Conservation (phyloP, 1,140 invertebrate genomes). For the Halesus radiatus region DNA sequence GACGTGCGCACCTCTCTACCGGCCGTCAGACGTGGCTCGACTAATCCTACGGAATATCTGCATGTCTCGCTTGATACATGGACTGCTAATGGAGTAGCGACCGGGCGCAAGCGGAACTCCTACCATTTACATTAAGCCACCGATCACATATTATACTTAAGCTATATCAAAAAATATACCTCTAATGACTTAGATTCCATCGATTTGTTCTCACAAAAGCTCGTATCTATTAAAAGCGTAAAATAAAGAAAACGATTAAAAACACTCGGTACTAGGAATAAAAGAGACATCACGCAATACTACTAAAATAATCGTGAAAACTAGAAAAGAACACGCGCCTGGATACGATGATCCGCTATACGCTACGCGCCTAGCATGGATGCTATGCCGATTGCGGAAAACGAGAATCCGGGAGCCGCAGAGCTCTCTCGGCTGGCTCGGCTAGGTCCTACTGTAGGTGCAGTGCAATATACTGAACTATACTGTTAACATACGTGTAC, state of each 20-base stretch:
- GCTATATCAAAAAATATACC: slow-evolving; percentile 55
- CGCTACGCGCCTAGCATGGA: background rate
- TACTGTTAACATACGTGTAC: background rate
- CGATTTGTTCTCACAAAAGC: slow-evolving; percentile 46
- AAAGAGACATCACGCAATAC: slow-evolving; percentile 4
- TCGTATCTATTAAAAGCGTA: slow-evolving; percentile 27
- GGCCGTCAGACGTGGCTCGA: background rate
- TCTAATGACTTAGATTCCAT: slow-evolving; percentile 56
- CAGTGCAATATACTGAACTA: background rate
- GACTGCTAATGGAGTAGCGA: slow-evolving; percentile 9
- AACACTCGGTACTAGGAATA: slow-evolving; percentile 1
- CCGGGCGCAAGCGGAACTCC: background rate
- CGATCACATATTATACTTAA: slow-evolving; percentile 4
- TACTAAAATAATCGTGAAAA: slow-evolving; percentile 3
- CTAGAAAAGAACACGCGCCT: background rate
- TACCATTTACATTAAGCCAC: background rate
- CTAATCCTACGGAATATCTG: background rate
- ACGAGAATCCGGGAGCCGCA: background rate
- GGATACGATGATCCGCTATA: background rate
- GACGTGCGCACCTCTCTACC: background rate
- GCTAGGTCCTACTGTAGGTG: background rate
- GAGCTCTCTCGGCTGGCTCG: background rate
- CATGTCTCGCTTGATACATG: background rate
- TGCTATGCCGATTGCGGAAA: too few relatives aligned
- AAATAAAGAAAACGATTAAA: slow-evolving; percentile 21